Evolutionary conservation across 2,113 vertebrate species (phyloP).

Genomic region (Phylloscopus trochilus): DNA sequence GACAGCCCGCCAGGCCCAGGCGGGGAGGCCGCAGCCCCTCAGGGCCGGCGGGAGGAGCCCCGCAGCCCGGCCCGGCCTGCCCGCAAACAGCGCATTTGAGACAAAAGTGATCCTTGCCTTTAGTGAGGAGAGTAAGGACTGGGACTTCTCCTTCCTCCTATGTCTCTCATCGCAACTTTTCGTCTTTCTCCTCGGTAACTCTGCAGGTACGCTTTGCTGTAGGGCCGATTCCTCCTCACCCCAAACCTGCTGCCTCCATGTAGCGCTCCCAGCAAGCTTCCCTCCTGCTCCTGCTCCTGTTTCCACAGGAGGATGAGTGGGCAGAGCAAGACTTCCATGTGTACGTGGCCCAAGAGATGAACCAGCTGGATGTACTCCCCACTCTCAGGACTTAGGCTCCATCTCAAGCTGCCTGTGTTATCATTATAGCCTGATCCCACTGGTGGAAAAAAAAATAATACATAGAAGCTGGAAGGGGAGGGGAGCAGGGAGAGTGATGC

Average conservation of each 20-base stretch:
- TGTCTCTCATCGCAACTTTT: background rate
- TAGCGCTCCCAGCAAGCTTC: background rate
- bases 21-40: background rate
- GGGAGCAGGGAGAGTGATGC: rapidly evolving
- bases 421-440: background rate
- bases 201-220: too few relatives aligned
- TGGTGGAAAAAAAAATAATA: background rate
- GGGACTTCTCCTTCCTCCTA: background rate
- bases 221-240: background rate
- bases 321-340: rapidly evolving
- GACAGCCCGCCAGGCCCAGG: background rate
- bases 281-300: background rate
- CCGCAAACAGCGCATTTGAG: rapidly evolving
- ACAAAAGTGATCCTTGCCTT: rapidly evolving
- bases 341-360: background rate
- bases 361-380: background rate
- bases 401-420: background rate
- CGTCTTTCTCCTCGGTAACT: too few relatives aligned
- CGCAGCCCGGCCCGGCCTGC: background rate
- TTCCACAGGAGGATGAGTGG: rapidly evolving
- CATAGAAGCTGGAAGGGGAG: background rate
- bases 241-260: background rate
- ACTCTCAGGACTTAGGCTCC: background rate
- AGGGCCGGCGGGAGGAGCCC: background rate
- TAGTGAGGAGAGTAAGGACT: rapidly evolving